A percentile compares a stretch with the other conserved stretches of the same genome.
Conservation (phyloP, 2,113 vertebrate genomes). For the cattle (Bos taurus) region DNA sequence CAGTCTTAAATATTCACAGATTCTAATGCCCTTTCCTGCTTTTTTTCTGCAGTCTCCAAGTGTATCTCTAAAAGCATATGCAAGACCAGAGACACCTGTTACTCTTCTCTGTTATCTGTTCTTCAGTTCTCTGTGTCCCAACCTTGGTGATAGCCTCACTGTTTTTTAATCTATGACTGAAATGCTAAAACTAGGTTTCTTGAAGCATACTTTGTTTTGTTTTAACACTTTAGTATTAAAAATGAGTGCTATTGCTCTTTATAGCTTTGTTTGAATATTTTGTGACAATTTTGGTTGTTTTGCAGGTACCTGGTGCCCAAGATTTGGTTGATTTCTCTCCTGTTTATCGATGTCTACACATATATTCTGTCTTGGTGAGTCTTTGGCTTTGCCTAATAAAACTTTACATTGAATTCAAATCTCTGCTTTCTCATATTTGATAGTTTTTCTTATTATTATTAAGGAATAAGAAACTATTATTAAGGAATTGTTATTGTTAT, state of each 20-base stretch:
- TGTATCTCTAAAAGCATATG: not conserved
- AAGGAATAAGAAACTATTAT: not conserved
- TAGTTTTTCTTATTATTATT: not conserved
- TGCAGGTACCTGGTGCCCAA: constrained; percentile 92
- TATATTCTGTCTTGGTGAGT: constrained; percentile 94
- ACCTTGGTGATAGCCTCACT: not conserved
- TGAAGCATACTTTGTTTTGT: not conserved
- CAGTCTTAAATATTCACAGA: not conserved
- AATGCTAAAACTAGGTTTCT: not conserved
- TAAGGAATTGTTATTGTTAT: not conserved
- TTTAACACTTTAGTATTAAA: not conserved
- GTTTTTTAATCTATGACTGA: not conserved
- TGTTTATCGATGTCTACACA: constrained; percentile 96
- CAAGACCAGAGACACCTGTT: not conserved
- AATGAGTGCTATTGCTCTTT: not conserved
- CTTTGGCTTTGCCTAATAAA: not conserved
- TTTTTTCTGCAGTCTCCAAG: not conserved
- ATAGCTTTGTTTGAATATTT: not conserved
- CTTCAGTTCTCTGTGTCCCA: not conserved
- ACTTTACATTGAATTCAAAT: not conserved
- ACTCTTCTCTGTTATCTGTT: not conserved
- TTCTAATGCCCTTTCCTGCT: not conserved
- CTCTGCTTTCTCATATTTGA: constrained; percentile 20
- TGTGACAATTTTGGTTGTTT: not conserved
- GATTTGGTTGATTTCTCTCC: constrained; percentile 98